A percentile compares a stretch with the other conserved stretches of the same genome.
These are phyloP conservation scores for Hydrochoerus hydrochaeris DNA, from an alignment of 2,113 vertebrate species.

Conservation along the genomic window DNA sequence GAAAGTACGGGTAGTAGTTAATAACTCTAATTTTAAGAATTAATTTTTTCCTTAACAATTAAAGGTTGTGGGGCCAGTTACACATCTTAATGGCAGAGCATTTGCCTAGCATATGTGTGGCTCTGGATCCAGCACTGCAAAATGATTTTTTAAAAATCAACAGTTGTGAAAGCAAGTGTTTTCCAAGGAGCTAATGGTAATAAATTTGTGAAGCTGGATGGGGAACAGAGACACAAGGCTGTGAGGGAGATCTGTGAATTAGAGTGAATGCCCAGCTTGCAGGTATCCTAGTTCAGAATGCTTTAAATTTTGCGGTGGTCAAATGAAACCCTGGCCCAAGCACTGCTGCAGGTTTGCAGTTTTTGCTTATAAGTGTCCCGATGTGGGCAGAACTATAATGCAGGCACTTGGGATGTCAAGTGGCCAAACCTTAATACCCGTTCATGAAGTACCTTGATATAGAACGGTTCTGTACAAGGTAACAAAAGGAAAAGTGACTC, in stretches of 20 bases:
- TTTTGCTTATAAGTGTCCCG: background rate
- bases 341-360: background rate
- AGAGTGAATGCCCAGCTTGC: background rate
- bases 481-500: background rate
- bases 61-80: background rate
- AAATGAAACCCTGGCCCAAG: background rate
- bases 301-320: too few species aligned
- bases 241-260: background rate
- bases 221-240: background rate
- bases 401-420: background rate
- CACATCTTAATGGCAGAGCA: background rate
- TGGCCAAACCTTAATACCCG: background rate
- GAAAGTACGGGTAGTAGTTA: background rate
- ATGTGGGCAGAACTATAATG: background rate
- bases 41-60: background rate
- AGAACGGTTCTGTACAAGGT: background rate
- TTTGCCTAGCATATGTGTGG: background rate
- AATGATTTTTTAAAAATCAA: background rate
- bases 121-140: background rate
- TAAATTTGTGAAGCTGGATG: background rate
- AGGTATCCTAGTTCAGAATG: background rate
- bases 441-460: background rate
- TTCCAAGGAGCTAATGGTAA: background rate
- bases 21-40: conserved; percentile 19
- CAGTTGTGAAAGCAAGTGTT: conserved; percentile 22